Base-by-base conservation (phyloP, 2,797 vertebrate species). In the Scolopax rusticola region DNA sequence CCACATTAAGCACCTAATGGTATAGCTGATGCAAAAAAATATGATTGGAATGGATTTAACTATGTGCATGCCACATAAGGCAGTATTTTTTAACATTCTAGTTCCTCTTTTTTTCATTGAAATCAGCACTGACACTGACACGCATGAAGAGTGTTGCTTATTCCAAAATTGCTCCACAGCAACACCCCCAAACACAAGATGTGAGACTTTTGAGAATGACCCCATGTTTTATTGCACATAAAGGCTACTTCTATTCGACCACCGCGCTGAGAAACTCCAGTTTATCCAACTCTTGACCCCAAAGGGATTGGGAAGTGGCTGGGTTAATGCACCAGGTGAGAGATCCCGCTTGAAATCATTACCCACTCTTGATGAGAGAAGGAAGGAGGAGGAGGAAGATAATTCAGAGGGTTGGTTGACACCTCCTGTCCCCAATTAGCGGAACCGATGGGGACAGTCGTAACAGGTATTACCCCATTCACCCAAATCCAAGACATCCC, bases 401-500 rank as follows among this genome's bases (percentile, higher is more conserved):
- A 50, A 91, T 59, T 93, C 67, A 87, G 76, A 85, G 89, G 71
- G 48, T 11, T 75, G 82, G 89, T 32, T 82, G 60, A 82, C 47
- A 92, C n/a, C 43, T 70, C 28, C 36, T 1, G 1, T 48, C 75
- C 84, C 91, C 64, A 60, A 1, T 90, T 48, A 90, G 87, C 12
- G 53, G 83, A 76, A 90, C 85, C 61, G 41, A 84, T 83, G 20
- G 89, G 94, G 81, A 95, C 94, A 97, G 95, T 86, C 21, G 47
- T 70, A 76, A 97, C 90, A 91, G 89, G 89, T 15, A 94, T 79
- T 38, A 50, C 93, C 92, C 67, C 56, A 33, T 82, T 94, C 84
- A 92, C 95, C 87, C 95, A 95, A 95, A 96, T 96, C 93, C 92
- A 97, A 94, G 86, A 80, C 64, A 73, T 3, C 28, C 36, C 59